phyloP scores from a whole-genome alignment of 2,113 vertebrate species.

The Xenopus laevis region DNA sequence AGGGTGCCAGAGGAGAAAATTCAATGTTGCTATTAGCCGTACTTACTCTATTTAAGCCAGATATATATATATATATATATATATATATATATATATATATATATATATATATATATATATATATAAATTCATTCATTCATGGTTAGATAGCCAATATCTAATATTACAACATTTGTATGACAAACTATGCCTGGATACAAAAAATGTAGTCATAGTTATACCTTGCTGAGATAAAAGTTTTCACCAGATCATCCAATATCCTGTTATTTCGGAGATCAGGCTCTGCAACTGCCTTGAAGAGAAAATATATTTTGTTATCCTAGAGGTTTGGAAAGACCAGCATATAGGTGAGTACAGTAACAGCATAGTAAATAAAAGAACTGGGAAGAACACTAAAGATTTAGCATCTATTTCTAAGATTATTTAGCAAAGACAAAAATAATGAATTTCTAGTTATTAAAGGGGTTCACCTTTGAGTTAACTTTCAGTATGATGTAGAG shows the following conservation, averaged over 20 bases:
- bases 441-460: not conserved
- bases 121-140: too few relatives aligned
- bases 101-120: too few relatives aligned
- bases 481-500: too few relatives aligned
- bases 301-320: conserved; percentile 30
- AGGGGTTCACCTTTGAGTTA: too few relatives aligned
- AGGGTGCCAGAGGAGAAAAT: too few relatives aligned
- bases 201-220: conserved; percentile 49
- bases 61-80: too few relatives aligned
- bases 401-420: too few relatives aligned
- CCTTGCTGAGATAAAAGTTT: conserved; percentile 79
- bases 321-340: not conserved
- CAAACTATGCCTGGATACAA: not conserved
- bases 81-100: too few relatives aligned
- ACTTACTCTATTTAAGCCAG: too few relatives aligned
- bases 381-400: too few relatives aligned
- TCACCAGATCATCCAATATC: conserved; percentile 82
- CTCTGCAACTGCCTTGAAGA: conserved; percentile 75
- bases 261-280: conserved; percentile 89
- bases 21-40: too few relatives aligned
- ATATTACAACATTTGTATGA: not conserved
- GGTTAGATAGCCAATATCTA: too few relatives aligned
- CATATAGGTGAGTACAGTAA: not conserved
- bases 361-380: not conserved
- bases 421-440: not conserved